Base-by-base conservation (phyloP, 2,888 invertebrate species). In the Branchipolynoe longqiensis region DNA sequence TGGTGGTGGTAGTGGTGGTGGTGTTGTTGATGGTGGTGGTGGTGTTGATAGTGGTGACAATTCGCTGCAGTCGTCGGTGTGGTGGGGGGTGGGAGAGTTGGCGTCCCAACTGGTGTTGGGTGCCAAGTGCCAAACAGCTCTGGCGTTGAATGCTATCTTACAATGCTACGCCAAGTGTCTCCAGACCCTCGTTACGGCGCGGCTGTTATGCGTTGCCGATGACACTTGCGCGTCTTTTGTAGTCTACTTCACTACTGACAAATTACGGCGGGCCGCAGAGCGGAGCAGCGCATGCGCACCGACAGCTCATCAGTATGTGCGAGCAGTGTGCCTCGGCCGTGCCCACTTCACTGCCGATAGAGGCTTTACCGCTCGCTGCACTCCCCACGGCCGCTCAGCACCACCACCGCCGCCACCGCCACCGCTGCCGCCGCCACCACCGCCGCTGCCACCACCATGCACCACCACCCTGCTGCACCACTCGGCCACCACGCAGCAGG, bases 211-310 rank as follows among this genome's bases (percentile, higher is more conserved):
- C 69, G 84, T 84, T n/a, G 38, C 82, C 84, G 58, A 78, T 84
- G 38, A 48, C 84, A 78, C 84, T 84, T 84, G 84, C 74, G 41
- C 78, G 58, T 40, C 41, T 84, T 84, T 84, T 84, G 74, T 84
- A 84, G 69, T 73, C 84, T 74, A 33, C 84, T 78, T 58, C 59
- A 58, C 74, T 48, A 78, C 84, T 74, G 84, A 84, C 84, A 84
- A 84, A 84, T 84, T 84, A 74, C 58, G 33, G 58, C 33, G 25
- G 33, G 40, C 48, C 33, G 6, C 22, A n/a, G 48, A 28, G 14
- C 28, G 25, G 8, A n/a, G n/a, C n/a, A n/a, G 48, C 48, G 54
- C 78, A 54, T 78, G 78, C 78, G 84, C 84, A 59, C 54, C 58
- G 48, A 59, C 56, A 56, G 33, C 56, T 84, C 84, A 84, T 84